Percentiles rank a stretch among this genome's conserved stretches.
phyloP scores from a whole-genome alignment of 1,140 invertebrate species.

The Lithobius niger region DNA sequence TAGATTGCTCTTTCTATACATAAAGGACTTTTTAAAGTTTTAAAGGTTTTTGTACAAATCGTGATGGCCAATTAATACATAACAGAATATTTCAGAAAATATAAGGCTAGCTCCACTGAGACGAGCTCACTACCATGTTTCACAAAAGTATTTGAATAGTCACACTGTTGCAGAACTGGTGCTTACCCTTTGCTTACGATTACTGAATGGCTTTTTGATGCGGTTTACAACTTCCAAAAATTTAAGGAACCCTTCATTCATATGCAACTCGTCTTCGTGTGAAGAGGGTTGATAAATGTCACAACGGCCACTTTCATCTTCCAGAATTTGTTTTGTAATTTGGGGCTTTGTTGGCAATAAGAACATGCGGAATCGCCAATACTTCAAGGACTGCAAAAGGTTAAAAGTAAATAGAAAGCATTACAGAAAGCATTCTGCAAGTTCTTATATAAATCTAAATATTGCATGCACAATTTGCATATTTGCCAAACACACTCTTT shows the following conservation, averaged over 20 bases:
- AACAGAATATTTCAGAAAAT: too few relatives aligned
- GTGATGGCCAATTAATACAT: too few relatives aligned
- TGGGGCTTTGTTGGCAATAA: slow-evolving; percentile 51
- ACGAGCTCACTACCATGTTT: too few relatives aligned
- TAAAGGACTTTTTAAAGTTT: too few relatives aligned
- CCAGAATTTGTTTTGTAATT: slow-evolving; percentile 34
- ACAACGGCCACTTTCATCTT: slow-evolving; percentile 43
- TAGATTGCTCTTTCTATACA: too few relatives aligned
- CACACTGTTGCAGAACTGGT: too few relatives aligned
- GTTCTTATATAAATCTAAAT: slow-evolving; percentile 6
- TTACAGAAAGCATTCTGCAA: neutral
- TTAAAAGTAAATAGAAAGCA: slow-evolving; percentile 4
- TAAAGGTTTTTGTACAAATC: too few relatives aligned
- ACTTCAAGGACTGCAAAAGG: slow-evolving; percentile 51
- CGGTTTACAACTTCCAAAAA: slow-evolving; percentile 85
- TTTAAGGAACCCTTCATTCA: slow-evolving; percentile 61
- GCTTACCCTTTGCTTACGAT: slow-evolving; percentile 9
- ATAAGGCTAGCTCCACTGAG: too few relatives aligned
- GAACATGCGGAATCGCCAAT: slow-evolving; percentile 84
- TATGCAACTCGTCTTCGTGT: slow-evolving; percentile 45
- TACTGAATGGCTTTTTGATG: slow-evolving; percentile 52
- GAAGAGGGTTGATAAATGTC: slow-evolving; percentile 58
- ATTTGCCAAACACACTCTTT: neutral
- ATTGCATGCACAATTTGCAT: neutral
- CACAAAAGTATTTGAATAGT: too few relatives aligned